A percentile compares a stretch with the other conserved stretches of the same genome.
phyloP scores from a whole-genome alignment of 2,113 vertebrate species.

The Platanista minor region DNA sequence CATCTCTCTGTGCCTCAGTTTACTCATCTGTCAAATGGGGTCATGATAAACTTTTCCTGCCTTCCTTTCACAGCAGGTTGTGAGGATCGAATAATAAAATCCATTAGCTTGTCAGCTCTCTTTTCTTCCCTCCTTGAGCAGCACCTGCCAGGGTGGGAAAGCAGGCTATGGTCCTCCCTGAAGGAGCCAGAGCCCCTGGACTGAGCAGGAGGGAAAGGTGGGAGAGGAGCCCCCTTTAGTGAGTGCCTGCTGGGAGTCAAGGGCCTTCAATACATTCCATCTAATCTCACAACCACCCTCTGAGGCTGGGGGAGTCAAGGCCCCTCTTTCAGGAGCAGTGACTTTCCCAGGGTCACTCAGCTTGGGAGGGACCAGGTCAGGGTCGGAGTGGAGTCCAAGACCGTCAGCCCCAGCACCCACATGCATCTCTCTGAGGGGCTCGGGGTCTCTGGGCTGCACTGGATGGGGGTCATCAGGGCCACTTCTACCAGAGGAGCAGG shows the following conservation, averaged over 20 bases:
- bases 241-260: fast-evolving
- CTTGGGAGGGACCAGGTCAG: neutral
- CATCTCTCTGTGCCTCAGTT: neutral
- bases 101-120: neutral
- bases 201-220: neutral
- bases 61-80: neutral
- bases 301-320: neutral
- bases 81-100: neutral
- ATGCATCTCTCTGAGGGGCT: neutral
- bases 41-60: neutral
- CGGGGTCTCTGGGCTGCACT: neutral
- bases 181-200: neutral
- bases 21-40: neutral
- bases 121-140: neutral
- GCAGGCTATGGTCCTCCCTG: neutral
- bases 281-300: fast-evolving
- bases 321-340: neutral
- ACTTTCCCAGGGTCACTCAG: neutral
- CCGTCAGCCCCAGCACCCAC: neutral
- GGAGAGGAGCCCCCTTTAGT: neutral
- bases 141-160: neutral
- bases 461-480: neutral
- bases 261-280: neutral
- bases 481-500: neutral
- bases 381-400: neutral